Percentiles rank a stretch among this genome's conserved stretches.
Evolutionary conservation across 2,113 vertebrate species (phyloP).

Genomic region (Collichthys lucidus): DNA sequence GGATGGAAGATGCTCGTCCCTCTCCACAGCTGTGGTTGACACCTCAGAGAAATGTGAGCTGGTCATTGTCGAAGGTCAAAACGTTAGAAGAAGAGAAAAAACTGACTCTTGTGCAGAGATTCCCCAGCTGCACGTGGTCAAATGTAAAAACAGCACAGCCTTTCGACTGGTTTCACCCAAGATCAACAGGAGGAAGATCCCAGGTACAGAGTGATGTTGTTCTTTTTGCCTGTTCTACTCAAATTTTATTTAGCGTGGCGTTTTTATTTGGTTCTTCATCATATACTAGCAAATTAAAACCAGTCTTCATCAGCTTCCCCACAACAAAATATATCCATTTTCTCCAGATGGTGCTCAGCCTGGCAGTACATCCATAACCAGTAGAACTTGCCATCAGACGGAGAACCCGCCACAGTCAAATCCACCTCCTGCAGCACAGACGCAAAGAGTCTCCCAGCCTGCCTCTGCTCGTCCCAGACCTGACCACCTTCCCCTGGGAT

Average conservation of each 20-base stretch:
- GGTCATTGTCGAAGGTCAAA: slow-evolving; percentile 79
- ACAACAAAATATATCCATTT: slow-evolving; percentile 13
- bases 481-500: slow-evolving; percentile 71
- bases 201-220: slow-evolving; percentile 83
- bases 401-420: slow-evolving; percentile 26
- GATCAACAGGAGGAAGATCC: slow-evolving; percentile 79
- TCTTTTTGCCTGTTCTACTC: not conserved
- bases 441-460: slow-evolving; percentile 32
- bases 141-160: slow-evolving; percentile 86
- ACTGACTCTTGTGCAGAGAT: slow-evolving; percentile 72
- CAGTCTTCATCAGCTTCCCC: not conserved
- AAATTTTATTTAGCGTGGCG: not conserved
- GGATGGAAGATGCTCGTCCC: slow-evolving; percentile 73
- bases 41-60: slow-evolving; percentile 86
- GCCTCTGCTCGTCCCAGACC: slow-evolving; percentile 54
- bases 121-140: slow-evolving; percentile 82
- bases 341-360: slow-evolving; percentile 71
- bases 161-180: slow-evolving; percentile 87
- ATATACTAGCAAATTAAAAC: not conserved
- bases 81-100: slow-evolving; percentile 55
- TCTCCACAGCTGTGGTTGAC: slow-evolving; percentile 79
- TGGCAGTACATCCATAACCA: slow-evolving; percentile 38
- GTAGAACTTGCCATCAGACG: slow-evolving; percentile 48
- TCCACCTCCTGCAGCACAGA: slow-evolving; percentile 38
- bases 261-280: not conserved